A percentile compares a stretch with the other conserved stretches of the same genome.
These are phyloP conservation scores for Nycteola revayana DNA, from an alignment of 2,888 invertebrate species.

Conservation along the genomic window DNA sequence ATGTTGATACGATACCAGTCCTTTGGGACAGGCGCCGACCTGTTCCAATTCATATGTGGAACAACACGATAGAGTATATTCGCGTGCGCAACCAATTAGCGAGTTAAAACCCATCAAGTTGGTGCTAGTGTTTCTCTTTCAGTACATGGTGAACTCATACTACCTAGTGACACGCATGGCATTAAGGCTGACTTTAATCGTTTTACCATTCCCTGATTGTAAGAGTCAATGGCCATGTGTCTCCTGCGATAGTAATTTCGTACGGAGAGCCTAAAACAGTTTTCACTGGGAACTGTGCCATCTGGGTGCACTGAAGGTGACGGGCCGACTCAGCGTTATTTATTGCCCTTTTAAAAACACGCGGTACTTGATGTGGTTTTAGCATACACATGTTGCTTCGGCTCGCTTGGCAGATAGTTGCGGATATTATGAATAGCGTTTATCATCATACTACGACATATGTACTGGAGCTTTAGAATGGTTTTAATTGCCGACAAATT, in stretches of 20 bases:
- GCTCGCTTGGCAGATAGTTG: constrained; percentile 33
- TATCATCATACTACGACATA: constrained; percentile 26
- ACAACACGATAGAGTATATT: constrained; percentile 35
- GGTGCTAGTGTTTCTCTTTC: no score
- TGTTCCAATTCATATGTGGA: constrained; percentile 54
- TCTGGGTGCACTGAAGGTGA: constrained; percentile 60
- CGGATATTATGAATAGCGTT: constrained; percentile 22
- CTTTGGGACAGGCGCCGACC: constrained; percentile 49
- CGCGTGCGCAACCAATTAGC: constrained; percentile 20
- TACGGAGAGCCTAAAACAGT: constrained; percentile 45
- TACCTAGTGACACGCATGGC: neutral
- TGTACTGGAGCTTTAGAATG: constrained; percentile 31
- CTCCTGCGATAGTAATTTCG: constrained; percentile 27
- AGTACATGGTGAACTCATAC: neutral
- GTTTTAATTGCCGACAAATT: constrained; percentile 55
- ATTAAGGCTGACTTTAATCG: constrained; percentile 12
- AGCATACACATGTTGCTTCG: constrained; percentile 25
- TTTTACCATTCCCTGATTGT: constrained; percentile 14
- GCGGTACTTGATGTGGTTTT: constrained; percentile 35
- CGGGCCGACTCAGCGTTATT: constrained; percentile 55
- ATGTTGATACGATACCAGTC: constrained; percentile 42
- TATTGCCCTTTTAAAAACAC: constrained; percentile 54
- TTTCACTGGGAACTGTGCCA: constrained; percentile 68
- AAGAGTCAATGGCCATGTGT: constrained; percentile 10
- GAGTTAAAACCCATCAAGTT: constrained; percentile 12